Percentiles rank a stretch among this genome's conserved stretches.
These are phyloP conservation scores for Sogatella furcifera DNA, from an alignment of 1,140 invertebrate species.

Conservation along the genomic window DNA sequence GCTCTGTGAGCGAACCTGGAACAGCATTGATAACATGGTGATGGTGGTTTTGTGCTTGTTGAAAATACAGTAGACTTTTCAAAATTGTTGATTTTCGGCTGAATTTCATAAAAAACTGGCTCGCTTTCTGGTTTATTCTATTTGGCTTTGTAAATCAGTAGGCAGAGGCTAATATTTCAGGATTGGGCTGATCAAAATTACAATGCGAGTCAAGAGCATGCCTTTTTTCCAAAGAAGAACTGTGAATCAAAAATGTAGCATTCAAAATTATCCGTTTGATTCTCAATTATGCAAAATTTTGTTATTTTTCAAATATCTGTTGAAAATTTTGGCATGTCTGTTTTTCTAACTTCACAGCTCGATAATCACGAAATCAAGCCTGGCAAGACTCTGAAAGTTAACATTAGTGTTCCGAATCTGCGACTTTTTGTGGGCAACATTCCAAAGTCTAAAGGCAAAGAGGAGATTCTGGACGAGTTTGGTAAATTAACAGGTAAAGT, in stretches of 20 bases:
- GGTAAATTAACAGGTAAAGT: slow-evolving; percentile 99
- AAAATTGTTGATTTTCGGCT: slow-evolving; percentile 13
- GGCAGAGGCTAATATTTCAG: slow-evolving; percentile 5
- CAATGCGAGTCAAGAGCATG: slow-evolving; percentile 12
- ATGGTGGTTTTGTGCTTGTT: slow-evolving; percentile 14
- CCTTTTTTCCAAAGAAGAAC: slow-evolving; percentile 5
- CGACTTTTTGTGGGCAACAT: slow-evolving; percentile 99
- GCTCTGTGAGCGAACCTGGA: slow-evolving; percentile 60
- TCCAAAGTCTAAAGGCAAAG: slow-evolving; percentile 99
- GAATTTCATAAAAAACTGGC: slow-evolving; percentile 1
- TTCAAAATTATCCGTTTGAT: slow-evolving; percentile 13
- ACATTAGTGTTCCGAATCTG: slow-evolving; percentile 99
- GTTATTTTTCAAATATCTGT: slow-evolving; percentile 20
- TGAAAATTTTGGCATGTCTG: slow-evolving; percentile 44
- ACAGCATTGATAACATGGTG: slow-evolving; percentile 26
- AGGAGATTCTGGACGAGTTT: slow-evolving; percentile 99
- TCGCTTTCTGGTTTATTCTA: not conserved
- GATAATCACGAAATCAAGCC: slow-evolving; percentile 99
- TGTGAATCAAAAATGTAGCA: slow-evolving; percentile 4
- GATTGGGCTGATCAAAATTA: slow-evolving; percentile 8
- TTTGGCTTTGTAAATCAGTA: slow-evolving; percentile 5
- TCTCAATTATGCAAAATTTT: slow-evolving; percentile 17
- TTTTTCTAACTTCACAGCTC: slow-evolving; percentile 78
- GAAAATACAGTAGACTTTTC: slow-evolving; percentile 7
- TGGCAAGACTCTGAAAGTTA: slow-evolving; percentile 98